Conservation (phyloP, 2,113 vertebrate genomes). For the Pterophyllum scalare region DNA sequence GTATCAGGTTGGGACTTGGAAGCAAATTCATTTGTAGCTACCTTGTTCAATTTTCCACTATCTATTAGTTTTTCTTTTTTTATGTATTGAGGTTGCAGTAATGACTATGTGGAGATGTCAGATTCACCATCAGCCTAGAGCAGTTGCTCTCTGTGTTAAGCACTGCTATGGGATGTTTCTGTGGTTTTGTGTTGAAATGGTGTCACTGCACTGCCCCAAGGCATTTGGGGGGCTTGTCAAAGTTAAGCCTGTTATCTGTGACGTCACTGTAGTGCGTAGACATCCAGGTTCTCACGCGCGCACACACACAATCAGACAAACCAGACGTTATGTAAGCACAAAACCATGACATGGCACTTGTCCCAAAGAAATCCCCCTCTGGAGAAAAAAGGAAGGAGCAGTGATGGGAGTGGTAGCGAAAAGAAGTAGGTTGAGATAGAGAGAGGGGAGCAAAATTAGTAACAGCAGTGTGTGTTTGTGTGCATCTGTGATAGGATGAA, state of each 20-base stretch:
- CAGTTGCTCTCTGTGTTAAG: conserved; percentile 27
- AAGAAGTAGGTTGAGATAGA: not conserved
- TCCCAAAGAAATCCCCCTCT: conserved; percentile 49
- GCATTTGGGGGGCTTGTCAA: conserved; percentile 41
- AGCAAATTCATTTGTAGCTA: not conserved
- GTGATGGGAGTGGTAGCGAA: conserved; percentile 5
- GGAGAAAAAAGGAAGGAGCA: conserved; percentile 32
- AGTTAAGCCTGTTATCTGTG: conserved; percentile 65
- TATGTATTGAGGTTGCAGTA: not conserved
- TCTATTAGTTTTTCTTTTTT: not conserved
- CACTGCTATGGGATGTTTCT: conserved; percentile 44
- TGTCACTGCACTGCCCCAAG: conserved; percentile 51
- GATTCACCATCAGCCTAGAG: conserved; percentile 34
- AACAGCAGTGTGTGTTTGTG: conserved; percentile 29
- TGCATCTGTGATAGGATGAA: conserved; percentile 19
- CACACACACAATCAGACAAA: conserved; percentile 25
- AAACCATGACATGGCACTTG: conserved; percentile 64
- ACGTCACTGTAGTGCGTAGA: conserved; percentile 23
- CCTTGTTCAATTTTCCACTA: not conserved
- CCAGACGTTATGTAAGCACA: conserved; percentile 61
- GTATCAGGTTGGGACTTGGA: not conserved
- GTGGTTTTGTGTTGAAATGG: conserved; percentile 58
- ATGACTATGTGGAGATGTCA: conserved; percentile 23
- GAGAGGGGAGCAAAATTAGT: conserved; percentile 7
- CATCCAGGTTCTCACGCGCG: not conserved